Percentiles rank a stretch among this genome's conserved stretches.
Conservation (phyloP, 2,797 vertebrate species). For the Takifugu rubripes region DNA sequence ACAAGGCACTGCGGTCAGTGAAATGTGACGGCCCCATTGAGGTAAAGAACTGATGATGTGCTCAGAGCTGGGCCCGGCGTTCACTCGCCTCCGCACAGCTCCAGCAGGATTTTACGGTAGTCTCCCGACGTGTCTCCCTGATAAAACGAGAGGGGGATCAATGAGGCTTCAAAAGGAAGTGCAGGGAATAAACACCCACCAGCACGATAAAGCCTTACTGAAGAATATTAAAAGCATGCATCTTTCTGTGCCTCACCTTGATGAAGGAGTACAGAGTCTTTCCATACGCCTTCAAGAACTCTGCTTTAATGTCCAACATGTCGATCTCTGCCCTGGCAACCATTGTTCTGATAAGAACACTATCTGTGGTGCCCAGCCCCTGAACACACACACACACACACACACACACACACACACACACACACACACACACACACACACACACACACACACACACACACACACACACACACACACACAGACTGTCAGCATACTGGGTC, state of each 20-base stretch:
- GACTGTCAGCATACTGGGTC: background rate
- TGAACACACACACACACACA: slow-evolving; percentile 34
- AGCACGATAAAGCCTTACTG: background rate
- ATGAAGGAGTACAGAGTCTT: slow-evolving; percentile 96
- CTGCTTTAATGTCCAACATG: slow-evolving; percentile 89
- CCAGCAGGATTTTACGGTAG: slow-evolving; percentile 94
- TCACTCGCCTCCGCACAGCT: slow-evolving; percentile 89
- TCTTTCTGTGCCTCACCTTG: slow-evolving; percentile 77
- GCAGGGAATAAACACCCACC: slow-evolving; percentile 1
- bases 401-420: background rate
- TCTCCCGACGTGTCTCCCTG: slow-evolving; percentile 96
- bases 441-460: background rate
- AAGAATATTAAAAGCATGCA: background rate
- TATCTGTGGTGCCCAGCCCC: slow-evolving; percentile 93
- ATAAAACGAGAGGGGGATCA: slow-evolving; percentile 13
- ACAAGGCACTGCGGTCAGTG: slow-evolving; percentile 36
- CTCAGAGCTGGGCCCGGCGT: slow-evolving; percentile 37
- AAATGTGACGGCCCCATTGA: slow-evolving; percentile 34
- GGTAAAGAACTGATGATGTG: slow-evolving; percentile 3
- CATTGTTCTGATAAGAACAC: slow-evolving; percentile 90
- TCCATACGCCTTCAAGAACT: slow-evolving; percentile 88
- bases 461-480: background rate
- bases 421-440: background rate
- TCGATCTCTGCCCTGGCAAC: slow-evolving; percentile 90
- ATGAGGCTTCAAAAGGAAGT: slow-evolving; percentile 15